Evolutionary conservation across 2,888 invertebrate species (phyloP).

Genomic region (Carterocephalus palaemon): DNA sequence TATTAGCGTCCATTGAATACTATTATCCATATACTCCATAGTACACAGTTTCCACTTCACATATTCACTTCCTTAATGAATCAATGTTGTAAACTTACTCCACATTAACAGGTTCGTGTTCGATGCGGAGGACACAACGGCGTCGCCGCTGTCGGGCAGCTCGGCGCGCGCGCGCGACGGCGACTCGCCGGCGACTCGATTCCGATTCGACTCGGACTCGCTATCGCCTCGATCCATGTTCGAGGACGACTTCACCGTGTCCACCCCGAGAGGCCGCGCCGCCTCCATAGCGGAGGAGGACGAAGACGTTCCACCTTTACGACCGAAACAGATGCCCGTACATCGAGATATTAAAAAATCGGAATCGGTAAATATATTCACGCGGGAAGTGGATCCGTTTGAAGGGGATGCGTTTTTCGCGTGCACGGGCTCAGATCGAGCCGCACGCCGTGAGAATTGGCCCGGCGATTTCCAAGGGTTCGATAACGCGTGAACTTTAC

Average conservation of each 20-base stretch:
- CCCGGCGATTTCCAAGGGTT: conserved; percentile 72
- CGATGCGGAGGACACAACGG: conserved; percentile 59
- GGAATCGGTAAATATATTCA: conserved; percentile 93
- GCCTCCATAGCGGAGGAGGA: conserved; percentile 73
- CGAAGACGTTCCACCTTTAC: conserved; percentile 60
- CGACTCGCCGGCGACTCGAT: conserved; percentile 58
- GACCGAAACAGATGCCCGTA: conserved; percentile 48
- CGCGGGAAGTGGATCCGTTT: conserved; percentile 91
- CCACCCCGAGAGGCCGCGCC: conserved; percentile 59
- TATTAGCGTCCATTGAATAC: too few species aligned
- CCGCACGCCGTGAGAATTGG: conserved; percentile 70
- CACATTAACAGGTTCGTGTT: conserved; percentile 60
- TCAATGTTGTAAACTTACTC: not conserved
- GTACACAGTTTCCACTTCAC: too few species aligned
- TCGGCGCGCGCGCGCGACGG: conserved; percentile 53
- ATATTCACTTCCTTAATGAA: too few species aligned
- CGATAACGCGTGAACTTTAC: conserved; percentile 56
- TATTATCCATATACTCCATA: too few species aligned
- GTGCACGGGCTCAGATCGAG: conserved; percentile 70
- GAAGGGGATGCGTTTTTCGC: conserved; percentile 93
- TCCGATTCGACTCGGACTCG: conserved; percentile 69
- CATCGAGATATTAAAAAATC: conserved; percentile 89
- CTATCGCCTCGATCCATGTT: conserved; percentile 63
- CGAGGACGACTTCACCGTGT: conserved; percentile 81
- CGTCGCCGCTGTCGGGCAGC: conserved; percentile 58